These are phyloP conservation scores for Gallinago stenura DNA, from an alignment of 2,797 vertebrate species.

Conservation along the genomic window DNA sequence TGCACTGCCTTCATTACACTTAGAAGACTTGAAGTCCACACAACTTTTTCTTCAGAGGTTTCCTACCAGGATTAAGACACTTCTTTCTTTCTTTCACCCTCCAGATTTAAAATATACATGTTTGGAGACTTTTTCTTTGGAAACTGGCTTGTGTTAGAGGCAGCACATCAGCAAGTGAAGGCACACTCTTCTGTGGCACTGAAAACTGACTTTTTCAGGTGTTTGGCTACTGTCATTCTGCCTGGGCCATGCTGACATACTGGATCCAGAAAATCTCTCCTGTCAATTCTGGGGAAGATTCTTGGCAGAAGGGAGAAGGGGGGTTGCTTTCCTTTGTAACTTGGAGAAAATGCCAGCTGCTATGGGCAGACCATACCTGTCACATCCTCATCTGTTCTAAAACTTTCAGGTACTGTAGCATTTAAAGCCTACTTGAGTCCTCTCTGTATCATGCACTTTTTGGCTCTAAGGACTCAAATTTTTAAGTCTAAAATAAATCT, in stretches of 20 bases:
- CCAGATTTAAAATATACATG: neutral
- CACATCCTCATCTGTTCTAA: neutral
- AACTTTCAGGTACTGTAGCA: neutral
- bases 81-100: neutral
- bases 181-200: neutral
- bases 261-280: neutral
- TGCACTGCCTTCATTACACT: neutral
- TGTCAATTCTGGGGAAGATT: neutral
- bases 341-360: neutral
- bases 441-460: neutral
- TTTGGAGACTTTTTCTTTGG: neutral
- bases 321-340: neutral
- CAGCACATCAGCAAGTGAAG: neutral
- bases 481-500: neutral
- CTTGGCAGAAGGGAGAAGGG: neutral
- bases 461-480: neutral
- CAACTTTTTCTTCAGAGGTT: neutral
- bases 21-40: neutral
- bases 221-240: neutral
- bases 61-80: neutral
- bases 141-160: neutral
- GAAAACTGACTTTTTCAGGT: neutral
- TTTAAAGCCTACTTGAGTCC: neutral
- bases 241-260: neutral
- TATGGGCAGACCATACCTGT: neutral